Base-by-base conservation (phyloP, 1,140 invertebrate genomes). In the Bombus cullumanus region DNA sequence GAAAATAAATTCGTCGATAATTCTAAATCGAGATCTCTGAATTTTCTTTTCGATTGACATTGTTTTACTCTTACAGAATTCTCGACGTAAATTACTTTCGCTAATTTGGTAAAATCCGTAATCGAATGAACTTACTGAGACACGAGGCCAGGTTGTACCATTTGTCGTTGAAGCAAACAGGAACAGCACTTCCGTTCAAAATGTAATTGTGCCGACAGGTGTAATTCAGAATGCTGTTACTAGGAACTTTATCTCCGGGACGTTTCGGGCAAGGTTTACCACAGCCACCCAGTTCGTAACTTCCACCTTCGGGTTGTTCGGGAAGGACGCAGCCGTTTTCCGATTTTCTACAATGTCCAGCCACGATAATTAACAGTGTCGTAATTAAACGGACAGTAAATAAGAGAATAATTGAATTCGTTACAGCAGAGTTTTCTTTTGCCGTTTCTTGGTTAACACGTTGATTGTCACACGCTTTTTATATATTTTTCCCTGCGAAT, bases 181-280 rank as follows among this genome's bases (percentile, higher is more conserved):
- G 81, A 53, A 91, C 85, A 59, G 75, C 73, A 74, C 82, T 90
- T 43, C 92, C 92, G 28, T 73, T 84, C 64, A 93, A 62, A 41
- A 82, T 47, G 84, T 89, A 93, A 76, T 91, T 92, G 43, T 69
- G 76, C 15, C 86, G 72, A 76, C 92, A 93, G 28, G 74, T 89
- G 66, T 90, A 93, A 66, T 83, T 92, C 41, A 93, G 87, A 68
- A 92, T 83, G 41, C 90, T 92, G 77, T 86, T 89, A 43, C 82
- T 79, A n/a, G 89, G 86, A 57, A 92, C 89, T 39, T 43, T 80
- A 75, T 91, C 82, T 28, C 91, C 87, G 2, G 88, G 71, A 79
- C 71, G 83, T 75, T 87, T 86, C n/a, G 22, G 43, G n/a, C 91
- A 91, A 25, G 64, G 81, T 41, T 39, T 47, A 25, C 86, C 75